Evolutionary conservation across 2,888 invertebrate species (phyloP), one percentile per base, ranked within the genome.

Genomic region (Bursaphelenchus okinawaensis): DNA sequence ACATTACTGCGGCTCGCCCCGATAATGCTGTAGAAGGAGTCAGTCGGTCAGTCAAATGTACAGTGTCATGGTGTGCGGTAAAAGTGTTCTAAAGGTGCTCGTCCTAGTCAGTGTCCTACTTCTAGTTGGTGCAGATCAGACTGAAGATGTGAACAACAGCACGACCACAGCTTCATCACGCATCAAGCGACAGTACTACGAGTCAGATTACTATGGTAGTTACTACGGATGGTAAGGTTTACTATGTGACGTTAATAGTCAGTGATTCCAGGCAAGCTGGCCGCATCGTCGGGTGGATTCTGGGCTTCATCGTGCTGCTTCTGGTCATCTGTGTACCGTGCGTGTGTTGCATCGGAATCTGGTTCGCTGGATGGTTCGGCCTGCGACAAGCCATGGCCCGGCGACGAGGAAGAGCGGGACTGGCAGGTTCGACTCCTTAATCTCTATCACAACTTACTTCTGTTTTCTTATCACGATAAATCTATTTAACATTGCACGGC

Each of bases 331-430:
- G 80, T 62, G 65, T 76, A 1, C 80, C 80, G 8, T 80, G 79
- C 61, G 68, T 80, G 52, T 80, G 80, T 62, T 70, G 78, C 52
- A 70, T 73, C 20, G 80, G 80, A 22, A 76, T 80, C 27, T 79
- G 78, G 80, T 80, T 80, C 65, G 72, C 75, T 22, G 80, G 80
- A 31, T 80, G 80, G 80, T 80, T 80, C 63, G 80, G 80, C 19
- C 31, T 80, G 28, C 66, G 78, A 7, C 60, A 67, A 29, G 65
- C 71, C n/a, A 67, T 71, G 67, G 58, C 65, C 22, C 55, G 67
- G 6, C 66, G 69, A 19, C 54, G 56, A 9, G 19, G 50, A 54
- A n/a, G 60, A 28, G 19, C 65, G 9, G 29, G 62, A 61, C 57
- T 52, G 63, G 52, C 62, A 27, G 66, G 59, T 66, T 51, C 65